These are phyloP conservation scores for Myotis findleyi DNA, from an alignment of 2,797 vertebrate genomes.

Conservation along the genomic window DNA sequence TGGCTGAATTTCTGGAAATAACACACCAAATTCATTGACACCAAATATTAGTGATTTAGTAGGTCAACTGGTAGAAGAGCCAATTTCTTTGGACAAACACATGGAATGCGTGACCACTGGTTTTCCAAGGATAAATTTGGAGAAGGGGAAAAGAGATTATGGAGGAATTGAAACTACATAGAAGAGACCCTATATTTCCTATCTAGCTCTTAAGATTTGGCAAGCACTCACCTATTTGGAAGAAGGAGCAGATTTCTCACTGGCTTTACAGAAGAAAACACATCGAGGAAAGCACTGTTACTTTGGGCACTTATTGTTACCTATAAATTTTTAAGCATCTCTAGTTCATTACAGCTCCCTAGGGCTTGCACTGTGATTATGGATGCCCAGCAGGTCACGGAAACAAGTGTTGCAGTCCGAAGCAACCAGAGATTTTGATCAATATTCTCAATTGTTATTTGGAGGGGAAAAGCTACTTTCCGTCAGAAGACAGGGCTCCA, in stretches of 20 bases:
- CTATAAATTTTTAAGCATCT: background rate
- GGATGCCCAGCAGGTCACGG: background rate
- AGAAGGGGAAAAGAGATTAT: background rate
- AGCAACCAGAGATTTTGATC: background rate
- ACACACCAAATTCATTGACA: background rate
- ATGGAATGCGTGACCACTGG: background rate
- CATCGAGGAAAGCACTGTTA: background rate
- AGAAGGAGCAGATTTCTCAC: background rate
- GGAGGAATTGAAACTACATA: background rate
- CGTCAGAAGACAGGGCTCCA: slow-evolving; percentile 17
- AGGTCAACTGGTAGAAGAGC: background rate
- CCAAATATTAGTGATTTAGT: background rate
- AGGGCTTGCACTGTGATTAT: background rate
- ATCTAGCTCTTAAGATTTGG: background rate
- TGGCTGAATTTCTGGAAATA: background rate
- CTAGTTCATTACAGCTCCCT: background rate
- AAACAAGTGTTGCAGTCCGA: background rate
- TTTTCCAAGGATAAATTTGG: background rate
- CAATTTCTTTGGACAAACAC: background rate
- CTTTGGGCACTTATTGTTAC: background rate
- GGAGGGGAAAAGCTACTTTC: background rate
- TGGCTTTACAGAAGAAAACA: background rate
- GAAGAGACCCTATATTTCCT: background rate
- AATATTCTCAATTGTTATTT: background rate
- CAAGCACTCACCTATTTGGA: background rate